phyloP scores from a whole-genome alignment of 2,888 invertebrate genomes.

The Tachina fera region DNA sequence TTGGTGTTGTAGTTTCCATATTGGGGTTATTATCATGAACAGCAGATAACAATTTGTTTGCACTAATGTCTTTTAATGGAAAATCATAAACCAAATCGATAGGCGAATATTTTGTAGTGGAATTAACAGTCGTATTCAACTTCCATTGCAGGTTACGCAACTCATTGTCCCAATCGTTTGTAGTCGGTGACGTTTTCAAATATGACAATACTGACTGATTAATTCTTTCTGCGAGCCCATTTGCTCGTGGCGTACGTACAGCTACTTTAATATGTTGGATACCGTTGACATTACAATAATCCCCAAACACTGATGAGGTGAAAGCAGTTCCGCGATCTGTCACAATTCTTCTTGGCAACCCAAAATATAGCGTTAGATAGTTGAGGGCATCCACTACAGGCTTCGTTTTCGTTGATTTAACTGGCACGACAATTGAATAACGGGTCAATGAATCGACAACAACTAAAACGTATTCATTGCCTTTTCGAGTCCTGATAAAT shows the following conservation, averaged over 20 bases:
- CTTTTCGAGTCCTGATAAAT: conserved; percentile 63
- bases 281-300: conserved; percentile 41
- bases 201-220: conserved; percentile 57
- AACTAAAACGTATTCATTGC: conserved; percentile 56
- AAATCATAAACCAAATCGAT: conserved; percentile 72
- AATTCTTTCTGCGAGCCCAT: conserved; percentile 9
- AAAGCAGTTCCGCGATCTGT: conserved; percentile 14
- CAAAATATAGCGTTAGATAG: too few relatives aligned
- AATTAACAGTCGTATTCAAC: conserved; percentile 46
- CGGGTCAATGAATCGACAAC: conserved; percentile 64
- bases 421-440: conserved; percentile 49
- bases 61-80: conserved; percentile 54
- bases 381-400: conserved; percentile 59
- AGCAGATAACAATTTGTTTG: conserved; percentile 55
- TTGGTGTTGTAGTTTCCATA: neutral
- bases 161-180: neutral
- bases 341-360: too few relatives aligned
- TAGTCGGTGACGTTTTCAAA: conserved; percentile 46
- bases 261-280: conserved; percentile 67
- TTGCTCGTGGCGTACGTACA: conserved; percentile 58
- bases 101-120: conserved; percentile 54
- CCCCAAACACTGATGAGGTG: conserved; percentile 54
- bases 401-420: conserved; percentile 68
- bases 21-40: conserved; percentile 36
- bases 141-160: conserved; percentile 68